Conservation (phyloP, 2,888 invertebrate genomes). For the Dolichomitus sp. region DNA sequence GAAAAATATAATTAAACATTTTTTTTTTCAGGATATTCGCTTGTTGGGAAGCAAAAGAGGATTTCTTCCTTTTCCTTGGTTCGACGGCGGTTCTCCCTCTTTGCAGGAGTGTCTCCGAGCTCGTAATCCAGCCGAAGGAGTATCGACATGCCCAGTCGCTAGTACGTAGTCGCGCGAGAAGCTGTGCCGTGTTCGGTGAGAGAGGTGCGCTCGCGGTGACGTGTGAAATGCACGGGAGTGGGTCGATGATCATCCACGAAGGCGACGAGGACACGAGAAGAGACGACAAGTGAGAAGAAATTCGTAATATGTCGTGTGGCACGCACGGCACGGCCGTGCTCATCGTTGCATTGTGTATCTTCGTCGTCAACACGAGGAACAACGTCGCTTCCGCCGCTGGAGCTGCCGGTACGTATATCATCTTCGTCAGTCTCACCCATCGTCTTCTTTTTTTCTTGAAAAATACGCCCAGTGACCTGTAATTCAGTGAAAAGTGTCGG, state of each 20-base stretch:
- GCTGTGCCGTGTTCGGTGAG: slow-evolving; percentile 1
- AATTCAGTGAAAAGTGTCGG: neutral
- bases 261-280: slow-evolving; percentile 46
- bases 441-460: neutral
- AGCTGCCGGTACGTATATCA: slow-evolving; percentile 41
- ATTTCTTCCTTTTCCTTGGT: neutral
- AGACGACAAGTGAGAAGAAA: slow-evolving; percentile 3
- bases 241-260: slow-evolving; percentile 44
- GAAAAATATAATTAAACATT: too few species aligned
- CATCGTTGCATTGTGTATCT: slow-evolving; percentile 14
- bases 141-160: slow-evolving; percentile 37
- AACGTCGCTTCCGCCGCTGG: slow-evolving; percentile 26
- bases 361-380: slow-evolving; percentile 16
- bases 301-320: slow-evolving; percentile 37
- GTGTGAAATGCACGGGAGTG: slow-evolving; percentile 58
- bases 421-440: neutral
- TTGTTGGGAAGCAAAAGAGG: neutral
- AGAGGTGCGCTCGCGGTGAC: slow-evolving; percentile 31
- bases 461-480: neutral
- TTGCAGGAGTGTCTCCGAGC: slow-evolving; percentile 11
- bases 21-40: neutral
- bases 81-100: slow-evolving; percentile 7
- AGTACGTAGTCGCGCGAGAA: slow-evolving; percentile 29
- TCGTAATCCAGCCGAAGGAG: slow-evolving; percentile 3
- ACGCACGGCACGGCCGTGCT: slow-evolving; percentile 30